Evolutionary conservation across 2,888 invertebrate species (phyloP), one percentile per base, ranked within the genome.

Genomic region (Mechanitis mazaeus): DNA sequence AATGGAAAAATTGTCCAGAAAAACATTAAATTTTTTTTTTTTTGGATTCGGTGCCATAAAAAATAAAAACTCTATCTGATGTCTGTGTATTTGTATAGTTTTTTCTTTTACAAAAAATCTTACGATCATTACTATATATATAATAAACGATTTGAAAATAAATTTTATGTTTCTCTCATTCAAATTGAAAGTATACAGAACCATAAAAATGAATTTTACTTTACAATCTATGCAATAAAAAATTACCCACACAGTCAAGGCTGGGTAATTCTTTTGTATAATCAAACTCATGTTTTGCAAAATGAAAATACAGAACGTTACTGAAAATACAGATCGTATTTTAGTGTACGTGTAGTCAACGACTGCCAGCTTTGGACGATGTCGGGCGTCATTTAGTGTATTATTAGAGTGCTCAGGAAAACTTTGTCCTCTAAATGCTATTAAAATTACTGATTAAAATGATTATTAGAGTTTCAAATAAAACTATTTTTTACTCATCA

Each of bases 261-360:
- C 73, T 72, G 71, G 71, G 73, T 72, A 76, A 76, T 69, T 59
- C 53, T 58, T 64, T 60, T 58, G 68, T 75, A 72, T 72, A 71
- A 76, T 74, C 45, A 33, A 56, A 33, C 28, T 55, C 33, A 56
- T 59, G 20, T 20, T 20, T 56, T 47, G 20, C 75, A 76, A 77
- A 76, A 80, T 75, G 77, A 73, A 78, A 80, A 78, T 79, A 59
- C 45, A 78, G 35, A 45, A 74, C 69, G 79, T 83, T 83, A 20
- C 20, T 75, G 77, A 73, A 78, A 80, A 78, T 79, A 59, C 45
- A 78, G 35, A 45, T 74, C 69, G 79, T 84, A 85, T 85, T 85
- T 85, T 80, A 72, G 78, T 76, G 73, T 77, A 73, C 75, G 71
- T 79, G 80, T 80, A 84, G 80, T 79, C 81, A 80, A 83, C 80